Evolutionary conservation across 2,113 vertebrate genomes (phyloP).

Genomic region (Corvus moneduloides): DNA sequence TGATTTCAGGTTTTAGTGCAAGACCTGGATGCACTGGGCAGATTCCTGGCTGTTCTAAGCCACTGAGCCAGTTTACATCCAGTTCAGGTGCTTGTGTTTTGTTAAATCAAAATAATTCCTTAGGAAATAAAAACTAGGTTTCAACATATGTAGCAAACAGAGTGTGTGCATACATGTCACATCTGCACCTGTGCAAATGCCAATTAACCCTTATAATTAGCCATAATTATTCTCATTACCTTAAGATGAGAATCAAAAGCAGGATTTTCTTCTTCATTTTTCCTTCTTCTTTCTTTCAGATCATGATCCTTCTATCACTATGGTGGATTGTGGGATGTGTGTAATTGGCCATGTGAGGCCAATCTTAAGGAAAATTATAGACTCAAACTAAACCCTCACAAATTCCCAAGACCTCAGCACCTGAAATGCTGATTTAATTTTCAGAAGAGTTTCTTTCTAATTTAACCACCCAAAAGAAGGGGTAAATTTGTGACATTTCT

Average conservation of each 20-base stretch:
- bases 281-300: not conserved
- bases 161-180: conserved; percentile 6
- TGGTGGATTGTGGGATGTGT: not conserved
- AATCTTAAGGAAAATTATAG: not conserved
- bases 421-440: not conserved
- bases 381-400: not conserved
- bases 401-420: not conserved
- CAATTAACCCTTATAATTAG: conserved; percentile 54
- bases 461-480: not conserved
- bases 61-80: not conserved
- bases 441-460: not conserved
- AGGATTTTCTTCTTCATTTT: not conserved
- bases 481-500: not conserved
- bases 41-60: not conserved
- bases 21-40: not conserved
- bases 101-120: conserved; percentile 13
- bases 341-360: not conserved
- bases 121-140: conserved; percentile 17
- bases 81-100: not conserved
- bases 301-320: not conserved
- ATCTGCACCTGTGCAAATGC: conserved; percentile 38
- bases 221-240: conserved; percentile 35
- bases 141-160: conserved; percentile 45
- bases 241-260: conserved; percentile 8
- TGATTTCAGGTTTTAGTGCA: not conserved